Conservation (phyloP, 2,888 invertebrate genomes). For the Mechanitis messenoides region DNA sequence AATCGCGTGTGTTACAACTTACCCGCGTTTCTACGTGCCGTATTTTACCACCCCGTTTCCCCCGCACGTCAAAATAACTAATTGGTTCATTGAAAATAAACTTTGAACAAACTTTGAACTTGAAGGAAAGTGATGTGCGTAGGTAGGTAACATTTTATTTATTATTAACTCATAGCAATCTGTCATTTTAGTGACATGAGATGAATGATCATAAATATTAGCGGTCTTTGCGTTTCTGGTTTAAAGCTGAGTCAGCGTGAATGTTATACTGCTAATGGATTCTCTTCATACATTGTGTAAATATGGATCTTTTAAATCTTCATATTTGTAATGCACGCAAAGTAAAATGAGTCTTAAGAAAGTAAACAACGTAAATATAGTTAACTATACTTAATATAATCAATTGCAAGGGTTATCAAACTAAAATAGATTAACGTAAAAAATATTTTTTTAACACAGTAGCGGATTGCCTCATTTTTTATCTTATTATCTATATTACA, state of each 20-base stretch:
- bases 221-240: conserved; percentile 39
- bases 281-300: conserved; percentile 33
- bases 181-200: conserved; percentile 53
- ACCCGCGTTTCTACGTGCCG: conserved; percentile 37
- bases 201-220: conserved; percentile 64
- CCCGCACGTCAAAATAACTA: conserved; percentile 59
- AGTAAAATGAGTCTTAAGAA: too few relatives aligned
- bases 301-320: conserved; percentile 26
- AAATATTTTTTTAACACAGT: too few relatives aligned
- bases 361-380: too few relatives aligned
- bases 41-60: conserved; percentile 34
- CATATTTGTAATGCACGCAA: conserved; percentile 1
- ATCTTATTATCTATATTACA: too few relatives aligned
- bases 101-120: conserved; percentile 28
- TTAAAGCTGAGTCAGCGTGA: conserved; percentile 42
- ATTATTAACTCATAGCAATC: conserved; percentile 36
- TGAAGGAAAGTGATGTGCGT: conserved; percentile 32
- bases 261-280: conserved; percentile 41
- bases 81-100: conserved; percentile 51
- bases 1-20: conserved; percentile 40
- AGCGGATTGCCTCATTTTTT: too few relatives aligned
- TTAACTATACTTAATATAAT: too few relatives aligned
- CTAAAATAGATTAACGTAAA: too few relatives aligned
- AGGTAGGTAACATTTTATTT: conserved; percentile 37
- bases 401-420: too few relatives aligned